phyloP scores from a whole-genome alignment of 1,140 invertebrate genomes.

The Antheraea pernyi region DNA sequence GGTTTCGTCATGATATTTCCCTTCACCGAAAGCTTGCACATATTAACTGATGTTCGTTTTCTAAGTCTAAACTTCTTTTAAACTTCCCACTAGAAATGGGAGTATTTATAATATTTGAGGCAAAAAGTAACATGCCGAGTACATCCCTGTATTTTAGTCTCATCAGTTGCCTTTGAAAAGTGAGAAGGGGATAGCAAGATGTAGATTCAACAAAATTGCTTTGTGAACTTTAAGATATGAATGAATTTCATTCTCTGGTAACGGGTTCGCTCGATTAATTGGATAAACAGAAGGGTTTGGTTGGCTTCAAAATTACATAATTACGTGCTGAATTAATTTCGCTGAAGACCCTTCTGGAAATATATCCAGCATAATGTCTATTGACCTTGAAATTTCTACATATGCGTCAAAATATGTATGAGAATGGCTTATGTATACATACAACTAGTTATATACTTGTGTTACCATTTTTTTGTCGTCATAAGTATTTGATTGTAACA shows the following conservation, averaged over 20 bases:
- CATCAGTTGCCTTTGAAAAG: constrained; percentile 13
- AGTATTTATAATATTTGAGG: neutral
- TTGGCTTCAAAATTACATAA: constrained; percentile 24
- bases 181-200: constrained; percentile 19
- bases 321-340: constrained; percentile 1
- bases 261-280: constrained; percentile 34
- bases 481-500: no score
- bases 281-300: constrained; percentile 35
- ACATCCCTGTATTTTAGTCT: constrained; percentile 10
- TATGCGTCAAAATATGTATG: no score
- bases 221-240: constrained; percentile 33
- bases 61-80: no score
- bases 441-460: no score
- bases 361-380: neutral
- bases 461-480: no score
- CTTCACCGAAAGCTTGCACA: no score
- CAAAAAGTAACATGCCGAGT: neutral
- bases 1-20: no score
- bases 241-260: constrained; percentile 36
- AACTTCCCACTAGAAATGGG: no score
- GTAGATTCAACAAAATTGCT: constrained; percentile 33
- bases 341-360: neutral
- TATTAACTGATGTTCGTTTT: no score
- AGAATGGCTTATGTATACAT: no score
- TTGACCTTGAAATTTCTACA: no score